Evolutionary conservation across 2,888 invertebrate species (phyloP).

Genomic region (Eudasyphora cyanicolor): DNA sequence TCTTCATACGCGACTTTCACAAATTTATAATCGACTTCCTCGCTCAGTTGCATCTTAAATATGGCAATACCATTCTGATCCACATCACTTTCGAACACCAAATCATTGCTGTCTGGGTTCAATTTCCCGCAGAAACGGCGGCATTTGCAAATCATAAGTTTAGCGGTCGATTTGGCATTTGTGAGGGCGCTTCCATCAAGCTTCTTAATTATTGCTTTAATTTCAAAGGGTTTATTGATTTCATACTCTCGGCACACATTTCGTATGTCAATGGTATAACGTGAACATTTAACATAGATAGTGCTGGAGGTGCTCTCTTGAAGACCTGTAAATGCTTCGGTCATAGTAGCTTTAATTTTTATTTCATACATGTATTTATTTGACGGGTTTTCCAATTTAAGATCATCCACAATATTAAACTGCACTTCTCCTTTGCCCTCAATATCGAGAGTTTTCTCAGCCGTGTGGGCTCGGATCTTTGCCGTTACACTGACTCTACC

Average conservation of each 20-base stretch:
- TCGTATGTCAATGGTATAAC: constrained; percentile 87
- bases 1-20: constrained; percentile 2
- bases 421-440: constrained; percentile 85
- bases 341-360: not conserved
- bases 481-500: constrained; percentile 89
- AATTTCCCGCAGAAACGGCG: constrained; percentile 52
- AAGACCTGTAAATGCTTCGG: not conserved
- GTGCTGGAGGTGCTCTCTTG: constrained; percentile 82
- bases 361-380: not conserved
- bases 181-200: constrained; percentile 85
- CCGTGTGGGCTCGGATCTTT: constrained; percentile 79
- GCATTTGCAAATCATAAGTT: constrained; percentile 70
- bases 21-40: constrained; percentile 64
- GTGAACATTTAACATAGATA: constrained; percentile 87
- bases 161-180: constrained; percentile 82
- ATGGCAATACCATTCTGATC: not conserved
- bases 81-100: constrained; percentile 67
- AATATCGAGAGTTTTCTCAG: constrained; percentile 86
- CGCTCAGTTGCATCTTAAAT: constrained; percentile 81
- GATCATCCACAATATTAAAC: constrained; percentile 86
- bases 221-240: constrained; percentile 90
- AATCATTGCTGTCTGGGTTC: constrained; percentile 72
- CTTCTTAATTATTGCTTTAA: constrained; percentile 86
- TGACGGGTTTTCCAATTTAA: constrained; percentile 87
- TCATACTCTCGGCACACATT: constrained; percentile 93